Evolutionary conservation across 2,797 vertebrate species (phyloP), one percentile per base, ranked within the genome.

Genomic region (Bufotes viridis): DNA sequence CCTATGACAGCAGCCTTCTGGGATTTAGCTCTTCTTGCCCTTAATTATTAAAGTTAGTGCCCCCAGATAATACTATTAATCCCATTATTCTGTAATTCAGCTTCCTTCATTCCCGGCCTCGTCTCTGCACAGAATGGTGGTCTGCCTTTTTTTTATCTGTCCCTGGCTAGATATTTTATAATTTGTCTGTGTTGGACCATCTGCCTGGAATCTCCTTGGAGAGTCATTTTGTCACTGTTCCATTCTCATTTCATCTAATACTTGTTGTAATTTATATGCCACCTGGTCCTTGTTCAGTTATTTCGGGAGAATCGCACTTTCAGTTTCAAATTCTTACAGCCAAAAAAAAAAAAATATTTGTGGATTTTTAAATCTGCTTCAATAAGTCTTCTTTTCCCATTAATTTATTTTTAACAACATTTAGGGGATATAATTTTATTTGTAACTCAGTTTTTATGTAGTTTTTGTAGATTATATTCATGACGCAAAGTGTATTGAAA

Each of bases 201-300:
- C 88, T 89, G 88, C 88, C 88, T 79, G 69, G 79, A 82, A 65
- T 26, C 74, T 89, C 88, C 88, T 89, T 80, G 65, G 88, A 89
- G 88, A 89, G 88, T 86, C 84, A 84, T 89, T 87, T 78, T 89
- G 88, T 89, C 88, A 87, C 88, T 82, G 85, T 87, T 89, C 88
- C 88, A 89, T 89, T 86, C 88, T 85, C 88, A 89, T 89, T 89
- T 83, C 88, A 89, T 83, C 88, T 89, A 89, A 89, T 89, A 89
- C 88, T 89, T 83, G 61, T 89, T 87, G 88, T 89, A 89, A 89
- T 89, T 89, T 89, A 89, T 89, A 87, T 83, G 88, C 88, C 88
- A 89, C 88, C 88, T 89, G 88, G 88, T 81, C 85, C 85, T 89
- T 83, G 72, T 83, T 89, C 88, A 70, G 60, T 79, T 87, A 65